These are phyloP conservation scores for Limenitis camilla DNA, from an alignment of 2,888 invertebrate species.

Conservation along the genomic window DNA sequence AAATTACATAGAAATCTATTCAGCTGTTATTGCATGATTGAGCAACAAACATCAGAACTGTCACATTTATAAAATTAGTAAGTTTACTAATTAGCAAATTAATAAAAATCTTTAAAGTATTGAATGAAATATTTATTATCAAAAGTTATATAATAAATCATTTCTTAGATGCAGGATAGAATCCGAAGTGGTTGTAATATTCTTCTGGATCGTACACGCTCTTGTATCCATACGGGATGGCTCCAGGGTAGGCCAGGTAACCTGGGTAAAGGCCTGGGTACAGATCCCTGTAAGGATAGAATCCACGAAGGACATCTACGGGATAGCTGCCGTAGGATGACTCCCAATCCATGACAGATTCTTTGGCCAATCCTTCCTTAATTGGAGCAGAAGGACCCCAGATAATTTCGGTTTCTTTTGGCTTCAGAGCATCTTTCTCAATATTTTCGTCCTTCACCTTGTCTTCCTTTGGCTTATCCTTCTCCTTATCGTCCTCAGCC, in stretches of 20 bases:
- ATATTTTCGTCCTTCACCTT: too few relatives aligned
- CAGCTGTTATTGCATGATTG: too few relatives aligned
- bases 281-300: background rate
- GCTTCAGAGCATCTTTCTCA: too few relatives aligned
- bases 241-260: background rate
- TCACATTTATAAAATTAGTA: too few relatives aligned
- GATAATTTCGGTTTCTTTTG: too few relatives aligned
- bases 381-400: background rate
- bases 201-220: background rate
- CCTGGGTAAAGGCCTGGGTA: background rate
- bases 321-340: background rate
- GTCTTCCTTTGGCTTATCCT: too few relatives aligned
- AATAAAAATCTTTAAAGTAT: too few relatives aligned
- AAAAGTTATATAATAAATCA: background rate
- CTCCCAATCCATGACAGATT: conserved; percentile 3
- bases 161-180: background rate
- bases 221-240: background rate
- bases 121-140: background rate
- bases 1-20: too few relatives aligned
- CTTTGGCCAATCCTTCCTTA: background rate
- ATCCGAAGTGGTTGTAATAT: background rate
- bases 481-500: too few relatives aligned
- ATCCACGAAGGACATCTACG: background rate
- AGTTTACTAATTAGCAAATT: too few relatives aligned
- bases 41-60: too few relatives aligned